These are phyloP conservation scores for Garra rufa DNA, from an alignment of 2,113 vertebrate genomes.

Conservation along the genomic window DNA sequence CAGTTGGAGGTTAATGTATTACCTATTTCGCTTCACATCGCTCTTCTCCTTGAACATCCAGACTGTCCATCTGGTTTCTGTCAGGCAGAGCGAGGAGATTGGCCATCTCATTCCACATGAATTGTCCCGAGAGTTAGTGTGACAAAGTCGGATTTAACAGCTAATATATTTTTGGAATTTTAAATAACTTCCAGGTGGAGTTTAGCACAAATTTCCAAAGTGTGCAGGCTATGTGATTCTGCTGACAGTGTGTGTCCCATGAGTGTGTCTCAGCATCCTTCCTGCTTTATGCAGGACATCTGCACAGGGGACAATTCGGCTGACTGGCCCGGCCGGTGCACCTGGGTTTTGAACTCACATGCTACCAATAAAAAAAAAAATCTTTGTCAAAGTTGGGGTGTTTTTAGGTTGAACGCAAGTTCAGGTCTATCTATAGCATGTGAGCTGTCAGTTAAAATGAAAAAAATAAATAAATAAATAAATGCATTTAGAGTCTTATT, in stretches of 20 bases:
- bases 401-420: background rate
- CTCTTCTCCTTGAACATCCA: slow-evolving; percentile 8
- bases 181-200: slow-evolving; percentile 23
- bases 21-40: background rate
- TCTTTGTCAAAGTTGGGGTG: background rate
- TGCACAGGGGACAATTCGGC: background rate
- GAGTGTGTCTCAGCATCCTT: slow-evolving; percentile 20
- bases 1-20: slow-evolving; percentile 16
- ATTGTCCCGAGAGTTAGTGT: background rate
- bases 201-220: slow-evolving; percentile 2
- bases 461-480: too few species aligned
- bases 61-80: slow-evolving; percentile 29
- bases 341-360: background rate
- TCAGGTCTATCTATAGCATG: background rate
- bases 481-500: background rate
- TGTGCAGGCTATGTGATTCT: background rate
- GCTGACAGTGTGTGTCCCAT: background rate
- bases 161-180: slow-evolving; percentile 23
- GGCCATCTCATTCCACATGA: background rate
- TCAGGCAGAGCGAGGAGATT: background rate
- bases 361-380: background rate
- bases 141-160: slow-evolving; percentile 19
- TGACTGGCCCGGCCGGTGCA: background rate
- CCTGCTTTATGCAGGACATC: slow-evolving; percentile 25
- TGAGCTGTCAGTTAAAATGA: background rate